These are phyloP conservation scores for Scatophagus argus DNA, from an alignment of 2,113 vertebrate genomes.

Conservation along the genomic window DNA sequence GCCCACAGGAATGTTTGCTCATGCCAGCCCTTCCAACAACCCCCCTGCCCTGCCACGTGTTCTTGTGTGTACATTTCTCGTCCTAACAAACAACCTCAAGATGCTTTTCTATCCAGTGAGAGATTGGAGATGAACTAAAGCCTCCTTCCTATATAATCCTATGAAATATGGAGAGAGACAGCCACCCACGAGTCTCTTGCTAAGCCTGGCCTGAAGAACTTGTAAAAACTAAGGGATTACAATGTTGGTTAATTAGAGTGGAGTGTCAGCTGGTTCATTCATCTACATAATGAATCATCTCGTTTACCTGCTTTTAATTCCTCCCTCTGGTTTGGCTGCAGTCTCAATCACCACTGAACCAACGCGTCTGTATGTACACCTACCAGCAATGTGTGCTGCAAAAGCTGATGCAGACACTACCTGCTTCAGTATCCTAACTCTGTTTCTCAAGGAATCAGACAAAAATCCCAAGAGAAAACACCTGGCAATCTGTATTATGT, in stretches of 20 bases:
- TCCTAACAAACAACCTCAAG: neutral
- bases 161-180: constrained; percentile 28
- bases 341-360: constrained; percentile 26
- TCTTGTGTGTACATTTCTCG: constrained; percentile 37
- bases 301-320: constrained; percentile 45
- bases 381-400: constrained; percentile 17
- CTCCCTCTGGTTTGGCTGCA: constrained; percentile 31
- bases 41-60: constrained; percentile 26
- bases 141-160: constrained; percentile 28
- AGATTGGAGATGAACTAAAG: constrained; percentile 27
- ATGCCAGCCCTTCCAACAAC: neutral
- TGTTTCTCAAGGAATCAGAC: constrained; percentile 17
- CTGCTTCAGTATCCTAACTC: constrained; percentile 32
- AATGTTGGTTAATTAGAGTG: neutral
- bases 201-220: constrained; percentile 34
- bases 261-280: constrained; percentile 13
- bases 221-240: constrained; percentile 21
- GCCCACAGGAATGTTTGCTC: constrained; percentile 65
- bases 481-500: constrained; percentile 8
- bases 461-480: constrained; percentile 35
- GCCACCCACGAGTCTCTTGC: constrained; percentile 3
- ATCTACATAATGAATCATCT: constrained; percentile 49
- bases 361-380: constrained; percentile 29
- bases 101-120: constrained; percentile 12
- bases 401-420: constrained; percentile 50